Evolutionary conservation across 2,888 invertebrate species (phyloP).

Genomic region (Drosophila sordidula): DNA sequence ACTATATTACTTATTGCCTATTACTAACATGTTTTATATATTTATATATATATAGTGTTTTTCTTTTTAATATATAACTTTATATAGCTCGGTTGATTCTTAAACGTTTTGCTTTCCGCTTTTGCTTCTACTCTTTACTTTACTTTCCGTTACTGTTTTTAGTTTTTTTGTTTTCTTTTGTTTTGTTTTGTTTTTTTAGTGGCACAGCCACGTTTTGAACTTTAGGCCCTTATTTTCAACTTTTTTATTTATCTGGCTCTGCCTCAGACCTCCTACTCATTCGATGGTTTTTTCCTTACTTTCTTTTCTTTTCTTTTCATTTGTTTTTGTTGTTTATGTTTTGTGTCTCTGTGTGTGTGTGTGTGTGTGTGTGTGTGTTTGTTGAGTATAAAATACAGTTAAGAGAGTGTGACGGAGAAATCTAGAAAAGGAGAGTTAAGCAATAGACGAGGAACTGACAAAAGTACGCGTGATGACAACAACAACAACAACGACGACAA

Average conservation of each 20-base stretch:
- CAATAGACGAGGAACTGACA: slow-evolving; percentile 32
- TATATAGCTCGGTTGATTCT: slow-evolving; percentile 43
- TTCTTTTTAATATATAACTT: slow-evolving; percentile 25
- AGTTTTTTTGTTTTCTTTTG: slow-evolving; percentile 10
- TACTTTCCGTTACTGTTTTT: slow-evolving; percentile 8
- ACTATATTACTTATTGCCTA: slow-evolving; percentile 25
- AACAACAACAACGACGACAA: slow-evolving; percentile 3
- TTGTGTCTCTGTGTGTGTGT: slow-evolving; percentile 17
- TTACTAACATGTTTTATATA: slow-evolving; percentile 20
- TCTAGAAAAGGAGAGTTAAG: slow-evolving; percentile 19
- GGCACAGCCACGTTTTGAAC: slow-evolving; percentile 80
- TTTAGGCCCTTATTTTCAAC: slow-evolving; percentile 70
- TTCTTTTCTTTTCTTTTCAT: slow-evolving; percentile 2
- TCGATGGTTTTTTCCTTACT: slow-evolving; percentile 38
- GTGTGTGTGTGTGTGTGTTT: slow-evolving; percentile 8
- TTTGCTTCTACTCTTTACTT: slow-evolving; percentile 14
- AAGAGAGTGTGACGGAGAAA: slow-evolving; percentile 20
- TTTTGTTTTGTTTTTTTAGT: slow-evolving; percentile 50
- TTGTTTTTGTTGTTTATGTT: slow-evolving; percentile 11
- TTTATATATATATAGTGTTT: slow-evolving; percentile 5
- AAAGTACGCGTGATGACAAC: slow-evolving; percentile 7
- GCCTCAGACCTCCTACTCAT: slow-evolving; percentile 23
- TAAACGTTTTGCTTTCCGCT: slow-evolving; percentile 27
- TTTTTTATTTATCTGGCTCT: slow-evolving; percentile 23
- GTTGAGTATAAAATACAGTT: slow-evolving; percentile 28